Evolutionary conservation across 2,113 vertebrate species (phyloP), one percentile per base, ranked within the genome.

Genomic region (Gyps fulvus): DNA sequence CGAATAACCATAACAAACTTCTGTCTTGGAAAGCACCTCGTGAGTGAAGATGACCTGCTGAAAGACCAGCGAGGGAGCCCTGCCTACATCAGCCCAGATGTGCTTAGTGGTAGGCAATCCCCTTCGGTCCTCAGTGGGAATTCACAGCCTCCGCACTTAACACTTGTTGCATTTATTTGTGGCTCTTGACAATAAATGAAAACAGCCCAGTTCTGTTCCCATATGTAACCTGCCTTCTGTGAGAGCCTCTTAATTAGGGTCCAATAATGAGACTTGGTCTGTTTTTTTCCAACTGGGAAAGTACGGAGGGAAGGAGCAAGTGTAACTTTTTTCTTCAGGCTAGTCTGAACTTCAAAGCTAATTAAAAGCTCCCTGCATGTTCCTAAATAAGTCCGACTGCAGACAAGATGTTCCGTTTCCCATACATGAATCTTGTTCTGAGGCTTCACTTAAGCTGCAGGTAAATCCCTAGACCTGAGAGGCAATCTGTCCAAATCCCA

Each of bases 1-100:
- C 97, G 99, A 83, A 99, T 99, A 98, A 99, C 99, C 83, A 99
- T 99, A 96, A 99, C 99, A 47, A 99, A 99, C 98, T 99, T 99
- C 98, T 99, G 99, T 98, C 98, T 99, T 17, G 99, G 99, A 70
- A 99, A 99, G 97, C 99, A 99, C 98, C 98, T 99, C 36, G 99
- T 99, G 97, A 99, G 99, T 1, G 99, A 99, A 91, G 99, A 99
- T 3, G 99, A 99, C 98, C 98, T 99, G 87, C 98, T 99, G 96
- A 99, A 99, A 97, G 99, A 99, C 98, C 99, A 99, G 99, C 98
- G 99, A 78, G 99, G 99, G 81, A 99, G 99, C 98, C 99, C 99
- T 5, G 99, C 99, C 86, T 99, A 99, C 97, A 99, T 99, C 97
- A 99, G 99, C 92, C 99, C 99, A 0, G 99, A 99, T 13, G 99